Evolutionary conservation across 2,797 vertebrate species (phyloP).

Genomic region (Lagocephalus sceleratus): DNA sequence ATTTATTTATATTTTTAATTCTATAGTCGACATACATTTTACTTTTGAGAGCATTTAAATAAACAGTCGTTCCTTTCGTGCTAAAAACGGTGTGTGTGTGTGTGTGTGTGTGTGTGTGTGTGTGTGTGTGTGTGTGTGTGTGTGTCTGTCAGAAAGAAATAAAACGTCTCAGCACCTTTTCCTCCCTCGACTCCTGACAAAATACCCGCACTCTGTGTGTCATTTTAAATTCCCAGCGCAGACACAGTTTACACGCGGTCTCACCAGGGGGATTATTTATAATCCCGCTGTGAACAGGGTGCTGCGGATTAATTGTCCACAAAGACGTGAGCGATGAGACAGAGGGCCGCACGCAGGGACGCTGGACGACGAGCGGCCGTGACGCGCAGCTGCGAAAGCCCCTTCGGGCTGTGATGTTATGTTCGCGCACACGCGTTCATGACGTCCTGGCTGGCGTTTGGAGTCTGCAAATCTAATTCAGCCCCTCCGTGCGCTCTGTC

Average conservation of each 20-base stretch:
- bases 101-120: not conserved
- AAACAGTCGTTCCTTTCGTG: not conserved
- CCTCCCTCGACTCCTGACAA: constrained; percentile 37
- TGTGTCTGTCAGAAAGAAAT: constrained; percentile 8
- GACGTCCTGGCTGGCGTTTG: not conserved
- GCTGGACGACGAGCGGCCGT: not conserved
- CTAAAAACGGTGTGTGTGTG: not conserved
- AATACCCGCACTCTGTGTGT: constrained; percentile 27
- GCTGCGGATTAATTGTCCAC: constrained; percentile 51
- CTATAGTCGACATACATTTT: too few relatives aligned
- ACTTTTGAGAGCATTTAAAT: too few relatives aligned
- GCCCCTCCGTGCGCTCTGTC: not conserved
- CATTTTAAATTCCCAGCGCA: constrained; percentile 51
- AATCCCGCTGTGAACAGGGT: constrained; percentile 19
- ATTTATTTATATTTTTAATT: too few relatives aligned
- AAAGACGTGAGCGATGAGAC: constrained; percentile 43
- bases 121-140: not conserved
- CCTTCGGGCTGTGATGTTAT: not conserved
- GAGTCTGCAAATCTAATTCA: not conserved
- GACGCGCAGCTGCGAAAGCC: not conserved
- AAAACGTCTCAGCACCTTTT: constrained; percentile 12
- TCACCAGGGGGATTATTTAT: constrained; percentile 39
- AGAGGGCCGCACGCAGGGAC: constrained; percentile 18
- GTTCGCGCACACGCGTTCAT: not conserved
- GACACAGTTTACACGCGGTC: constrained; percentile 54